Percentiles rank a stretch among this genome's conserved stretches.
These are phyloP conservation scores for Drymonia ruficornis DNA, from an alignment of 2,888 invertebrate genomes.

Conservation along the genomic window DNA sequence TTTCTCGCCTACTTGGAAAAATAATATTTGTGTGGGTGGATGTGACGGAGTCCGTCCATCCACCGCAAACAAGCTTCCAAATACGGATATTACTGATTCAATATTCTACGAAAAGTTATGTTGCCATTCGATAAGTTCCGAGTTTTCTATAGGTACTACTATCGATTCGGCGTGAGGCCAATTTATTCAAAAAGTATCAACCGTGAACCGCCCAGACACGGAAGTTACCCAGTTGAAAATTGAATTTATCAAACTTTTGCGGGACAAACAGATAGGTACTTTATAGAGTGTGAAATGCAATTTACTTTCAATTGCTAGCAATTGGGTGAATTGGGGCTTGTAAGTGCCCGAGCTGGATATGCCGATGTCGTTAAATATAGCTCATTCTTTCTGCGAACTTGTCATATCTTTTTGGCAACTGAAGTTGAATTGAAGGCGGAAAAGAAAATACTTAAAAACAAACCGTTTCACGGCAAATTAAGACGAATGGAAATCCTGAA, in stretches of 20 bases:
- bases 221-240: conserved; percentile 77
- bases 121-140: conserved; percentile 50
- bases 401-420: conserved; percentile 10
- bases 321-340: conserved; percentile 58
- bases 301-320: conserved; percentile 75
- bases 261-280: conserved; percentile 75
- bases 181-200: conserved; percentile 81
- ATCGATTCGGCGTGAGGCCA: conserved; percentile 69
- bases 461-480: neutral
- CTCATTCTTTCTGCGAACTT: neutral
- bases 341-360: conserved; percentile 36
- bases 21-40: conserved; percentile 44
- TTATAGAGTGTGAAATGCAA: conserved; percentile 81
- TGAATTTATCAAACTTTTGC: conserved; percentile 81
- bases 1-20: conserved; percentile 38
- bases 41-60: conserved; percentile 37
- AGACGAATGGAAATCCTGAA: too few species aligned
- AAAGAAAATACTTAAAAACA: neutral
- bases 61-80: conserved; percentile 48
- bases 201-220: conserved; percentile 74
- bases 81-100: conserved; percentile 57
- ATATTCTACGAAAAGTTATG: conserved; percentile 54
- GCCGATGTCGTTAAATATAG: conserved; percentile 1
- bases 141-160: conserved; percentile 62
- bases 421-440: neutral